Evolutionary conservation across 2,113 vertebrate species (phyloP), one percentile per base, ranked within the genome.

Genomic region (Tyto alba): DNA sequence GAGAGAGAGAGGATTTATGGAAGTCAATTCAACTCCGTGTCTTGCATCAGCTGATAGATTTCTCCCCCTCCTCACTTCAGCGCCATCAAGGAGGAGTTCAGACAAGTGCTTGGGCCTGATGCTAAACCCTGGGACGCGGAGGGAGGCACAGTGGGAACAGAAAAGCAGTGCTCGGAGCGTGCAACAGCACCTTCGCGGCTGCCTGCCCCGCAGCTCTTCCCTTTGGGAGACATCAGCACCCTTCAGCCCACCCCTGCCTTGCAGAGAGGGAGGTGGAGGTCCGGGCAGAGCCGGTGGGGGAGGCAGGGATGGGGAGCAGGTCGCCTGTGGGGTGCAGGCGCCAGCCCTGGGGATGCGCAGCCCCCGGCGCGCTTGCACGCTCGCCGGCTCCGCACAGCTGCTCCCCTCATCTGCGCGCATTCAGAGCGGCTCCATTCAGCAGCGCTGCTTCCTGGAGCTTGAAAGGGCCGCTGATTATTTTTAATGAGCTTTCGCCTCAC

Each of bases 171-270:
- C 48, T 36, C 0, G 1, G 52, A 47, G 48, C 1, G 0, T 5
- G 6, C 26, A 59, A 1, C 0, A 0, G 38, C 38, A 11, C 4
- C 0, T n/a, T 26, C 55, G 30, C 1, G 1, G 14, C 34, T 1
- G 0, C 15, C 40, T 74, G 14, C 88, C 45, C 45, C 60, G 10
- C 53, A 45, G 30, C 45, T 68, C 25, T 47, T 60, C 71, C 72
- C 40, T 1, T 1, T 9, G 45, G 45, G 38, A 56, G 2, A 23
- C 22, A 59, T 12, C 56, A 68, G 30, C 64, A 17, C 0, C 1
- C 27, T 43, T 4, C 57, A 32, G 26, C 16, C 53, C 43, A 76
- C 56, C 57, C 50, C 55, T 2, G 1, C 22, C 63, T 84, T 62
- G 17, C 19, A 27, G 57, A 50, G 36, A 23, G 19, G 29, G 32